A percentile compares a stretch with the other conserved stretches of the same genome.
phyloP scores from a whole-genome alignment of 2,113 vertebrate species.

The Dipodomys stephensi region DNA sequence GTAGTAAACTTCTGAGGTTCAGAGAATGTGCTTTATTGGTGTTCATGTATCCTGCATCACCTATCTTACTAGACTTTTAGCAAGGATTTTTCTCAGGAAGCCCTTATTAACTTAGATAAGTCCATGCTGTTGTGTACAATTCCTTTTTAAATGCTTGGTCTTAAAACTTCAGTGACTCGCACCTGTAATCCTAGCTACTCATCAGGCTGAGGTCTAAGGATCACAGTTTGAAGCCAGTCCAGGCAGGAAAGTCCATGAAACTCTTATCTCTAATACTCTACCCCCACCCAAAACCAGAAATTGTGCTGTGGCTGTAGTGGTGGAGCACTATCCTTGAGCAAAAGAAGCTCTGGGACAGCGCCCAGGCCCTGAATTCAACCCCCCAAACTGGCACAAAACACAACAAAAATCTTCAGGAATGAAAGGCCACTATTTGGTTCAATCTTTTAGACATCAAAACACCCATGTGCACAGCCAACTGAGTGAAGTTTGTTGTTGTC shows the following conservation, averaged over 20 bases:
- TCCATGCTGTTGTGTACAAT: not conserved
- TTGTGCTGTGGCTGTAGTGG: too few relatives aligned
- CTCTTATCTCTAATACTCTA: too few relatives aligned
- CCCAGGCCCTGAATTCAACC: too few relatives aligned
- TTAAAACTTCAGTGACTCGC: not conserved
- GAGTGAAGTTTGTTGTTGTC: not conserved
- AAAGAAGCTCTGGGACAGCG: too few relatives aligned
- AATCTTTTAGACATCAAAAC: not conserved
- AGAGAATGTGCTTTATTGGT: not conserved
- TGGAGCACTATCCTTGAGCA: too few relatives aligned
- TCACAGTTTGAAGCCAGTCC: too few relatives aligned
- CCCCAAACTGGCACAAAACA: too few relatives aligned
- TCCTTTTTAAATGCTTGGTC: not conserved
- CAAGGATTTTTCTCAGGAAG: not conserved
- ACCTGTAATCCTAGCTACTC: too few relatives aligned
- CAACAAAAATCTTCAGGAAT: not conserved
- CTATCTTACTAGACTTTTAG: not conserved
- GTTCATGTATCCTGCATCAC: not conserved
- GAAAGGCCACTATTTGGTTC: not conserved
- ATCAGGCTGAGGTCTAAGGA: too few relatives aligned
- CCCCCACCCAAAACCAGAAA: too few relatives aligned
- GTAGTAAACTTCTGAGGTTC: not conserved
- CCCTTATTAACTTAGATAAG: not conserved
- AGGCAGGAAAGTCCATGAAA: too few relatives aligned
- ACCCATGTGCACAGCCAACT: not conserved